A percentile compares a stretch with the other conserved stretches of the same genome.
Evolutionary conservation across 2,888 invertebrate genomes (phyloP).

Genomic region (Carcina quercana): DNA sequence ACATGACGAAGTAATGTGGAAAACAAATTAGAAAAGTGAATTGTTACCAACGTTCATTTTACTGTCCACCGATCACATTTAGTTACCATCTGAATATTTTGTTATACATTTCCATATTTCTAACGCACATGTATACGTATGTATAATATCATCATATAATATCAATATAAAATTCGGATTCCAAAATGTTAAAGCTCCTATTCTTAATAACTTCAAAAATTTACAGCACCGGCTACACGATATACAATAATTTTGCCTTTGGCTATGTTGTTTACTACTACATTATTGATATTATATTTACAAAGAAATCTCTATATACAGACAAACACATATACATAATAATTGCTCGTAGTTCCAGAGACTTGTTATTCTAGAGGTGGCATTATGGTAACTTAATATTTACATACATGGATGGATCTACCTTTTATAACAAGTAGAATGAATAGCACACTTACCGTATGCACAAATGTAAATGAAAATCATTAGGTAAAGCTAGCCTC

Average conservation of each 20-base stretch:
- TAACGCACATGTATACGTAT: neutral
- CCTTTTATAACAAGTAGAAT: no score
- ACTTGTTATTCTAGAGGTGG: slow-evolving; percentile 37
- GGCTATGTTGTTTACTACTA: slow-evolving; percentile 44
- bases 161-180: slow-evolving; percentile 43
- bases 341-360: slow-evolving; percentile 17
- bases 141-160: slow-evolving; percentile 10
- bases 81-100: no score
- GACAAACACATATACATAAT: slow-evolving; percentile 25
- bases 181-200: slow-evolving; percentile 51
- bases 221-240: slow-evolving; percentile 59
- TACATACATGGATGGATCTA: no score
- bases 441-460: no score
- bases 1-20: no score
- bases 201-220: slow-evolving; percentile 32
- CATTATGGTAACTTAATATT: slow-evolving; percentile 32
- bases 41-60: no score
- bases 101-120: no score
- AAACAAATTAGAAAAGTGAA: no score
- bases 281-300: slow-evolving; percentile 45
- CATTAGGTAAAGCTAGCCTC: no score
- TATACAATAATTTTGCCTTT: slow-evolving; percentile 55
- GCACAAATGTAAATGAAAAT: no score
- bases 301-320: slow-evolving; percentile 29
- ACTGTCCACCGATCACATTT: no score